Evolutionary conservation across 2,888 invertebrate genomes (phyloP), one percentile per base, ranked within the genome.

Genomic region (Cecidostiba fungosa): DNA sequence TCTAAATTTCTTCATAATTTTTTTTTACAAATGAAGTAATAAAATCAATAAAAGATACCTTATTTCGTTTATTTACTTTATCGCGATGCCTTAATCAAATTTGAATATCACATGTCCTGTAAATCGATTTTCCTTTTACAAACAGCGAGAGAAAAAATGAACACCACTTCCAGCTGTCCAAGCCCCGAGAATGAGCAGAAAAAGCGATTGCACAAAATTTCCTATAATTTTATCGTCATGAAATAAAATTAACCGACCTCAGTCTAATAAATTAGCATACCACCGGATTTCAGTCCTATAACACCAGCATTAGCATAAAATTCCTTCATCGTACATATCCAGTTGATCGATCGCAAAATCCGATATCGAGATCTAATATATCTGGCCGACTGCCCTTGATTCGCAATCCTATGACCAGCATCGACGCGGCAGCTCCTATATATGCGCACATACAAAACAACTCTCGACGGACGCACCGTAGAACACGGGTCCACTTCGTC

Each of bases 401-500:
- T 43, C 78, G 32, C 5, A 32, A 39, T 16, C 23, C 39, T 29
- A 39, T n/a, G n/a, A 16, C 23, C 54, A 72, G 50, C 69, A 12
- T 12, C 10, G n/a, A 47, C 47, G 73, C 43, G 19, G 36, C 10
- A 69, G 62, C 26, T 26, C 14, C 12, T 26, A 16, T 66, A 10
- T 26, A 16, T 66, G 29, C 66, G 10, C 26, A 10, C 23, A 50
- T 62, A 62, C 23, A 36, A 36, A 39, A 23, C 3, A 39, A 36
- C 39, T n/a, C 26, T 62, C 23, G 54, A 16, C 54, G 54, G 32
- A 39, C 23, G n/a, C n/a, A 43, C 23, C 72, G n/a, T 16, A 29
- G 23, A 26, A 50, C 66, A 19, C 70, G 62, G 76, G 59, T 76
- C 43, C 85, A 77, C 74, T 69, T 81, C 86, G 83, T 87, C 82